Evolutionary conservation across 1,140 invertebrate species (phyloP), one percentile per base, ranked within the genome.

Genomic region (Helicoverpa zea): DNA sequence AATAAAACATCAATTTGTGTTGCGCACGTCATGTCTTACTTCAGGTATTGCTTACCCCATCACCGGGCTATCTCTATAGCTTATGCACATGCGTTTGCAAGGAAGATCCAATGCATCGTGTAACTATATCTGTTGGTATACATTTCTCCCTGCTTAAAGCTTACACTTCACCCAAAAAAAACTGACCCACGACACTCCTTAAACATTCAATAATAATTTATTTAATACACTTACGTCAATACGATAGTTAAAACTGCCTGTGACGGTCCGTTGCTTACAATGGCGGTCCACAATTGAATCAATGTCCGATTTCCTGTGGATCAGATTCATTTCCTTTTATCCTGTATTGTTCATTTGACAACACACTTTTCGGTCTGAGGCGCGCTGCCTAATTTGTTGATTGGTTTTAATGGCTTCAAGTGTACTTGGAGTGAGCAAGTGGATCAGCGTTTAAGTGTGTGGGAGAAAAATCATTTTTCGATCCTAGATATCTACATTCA

Each of bases 281-380:
- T 90, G 87, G 87, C 77, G 59, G 52, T 49, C 58, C 83, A 87
- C 89, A 87, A 92, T 91, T 92, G 92, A 90, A 91, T 91, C 90
- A 94, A 92, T 91, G 88, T 89, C 89, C 92, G 93, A 94, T 91
- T 93, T 94, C 93, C 93, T 91, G 93, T 89, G 89, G 87, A 93
- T 93, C 90, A 89, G 84, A 92, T 92, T 93, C 88, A 93, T 93
- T 94, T 94, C 92, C 92, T 93, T 92, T 91, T 90, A 90, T 84
- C 66, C 86, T 82, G 78, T 81, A 86, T 82, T 91, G 90, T 88
- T 91, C 89, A 91, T 92, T 93, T 94, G 88, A 92, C 92, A 90
- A 86, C 89, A 81, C 81, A 86, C 87, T 85, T 90, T 91, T 88
- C 82, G 89, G 83, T 77, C 74, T 81, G 81, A 81, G 81, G 82